Conservation (phyloP, 2,888 invertebrate genomes). For the Balanococcus diminutus region DNA sequence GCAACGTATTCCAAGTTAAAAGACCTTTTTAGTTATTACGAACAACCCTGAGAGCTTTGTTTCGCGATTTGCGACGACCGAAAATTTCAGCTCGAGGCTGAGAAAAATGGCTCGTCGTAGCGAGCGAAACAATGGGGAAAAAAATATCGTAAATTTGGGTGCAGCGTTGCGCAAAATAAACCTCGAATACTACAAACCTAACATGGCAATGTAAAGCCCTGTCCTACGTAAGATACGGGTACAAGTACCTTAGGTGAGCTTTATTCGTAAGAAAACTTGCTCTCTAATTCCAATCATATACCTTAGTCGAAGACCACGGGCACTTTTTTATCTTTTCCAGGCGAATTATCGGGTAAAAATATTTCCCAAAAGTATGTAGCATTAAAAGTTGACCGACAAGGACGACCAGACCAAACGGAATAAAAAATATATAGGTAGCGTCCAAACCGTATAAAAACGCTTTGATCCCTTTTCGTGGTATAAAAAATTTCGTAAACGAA, state of each 20-base stretch:
- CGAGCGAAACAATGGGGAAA: not conserved
- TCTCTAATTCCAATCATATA: not conserved
- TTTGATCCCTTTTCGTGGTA: not conserved
- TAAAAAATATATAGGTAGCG: not conserved
- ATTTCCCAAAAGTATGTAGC: not conserved
- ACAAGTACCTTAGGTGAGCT: not conserved
- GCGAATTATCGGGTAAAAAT: not conserved
- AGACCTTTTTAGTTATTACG: not conserved
- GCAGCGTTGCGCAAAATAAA: not conserved
- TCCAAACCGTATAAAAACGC: not conserved
- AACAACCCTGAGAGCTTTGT: not conserved
- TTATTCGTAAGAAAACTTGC: not conserved
- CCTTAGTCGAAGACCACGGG: not conserved
- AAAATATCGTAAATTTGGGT: not conserved
- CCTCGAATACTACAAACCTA: too few species aligned
- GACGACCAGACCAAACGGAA: not conserved
- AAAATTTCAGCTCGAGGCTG: too few species aligned
- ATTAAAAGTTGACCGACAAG: not conserved
- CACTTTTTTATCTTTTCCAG: not conserved
- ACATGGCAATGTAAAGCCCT: too few species aligned
- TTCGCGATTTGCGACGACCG: too few species aligned
- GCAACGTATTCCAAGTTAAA: not conserved
- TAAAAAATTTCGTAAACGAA: slow-evolving; percentile 20
- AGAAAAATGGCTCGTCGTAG: not conserved
- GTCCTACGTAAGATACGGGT: not conserved